Conservation (phyloP, 2,797 vertebrate species). For the Gambelia wislizenii region DNA sequence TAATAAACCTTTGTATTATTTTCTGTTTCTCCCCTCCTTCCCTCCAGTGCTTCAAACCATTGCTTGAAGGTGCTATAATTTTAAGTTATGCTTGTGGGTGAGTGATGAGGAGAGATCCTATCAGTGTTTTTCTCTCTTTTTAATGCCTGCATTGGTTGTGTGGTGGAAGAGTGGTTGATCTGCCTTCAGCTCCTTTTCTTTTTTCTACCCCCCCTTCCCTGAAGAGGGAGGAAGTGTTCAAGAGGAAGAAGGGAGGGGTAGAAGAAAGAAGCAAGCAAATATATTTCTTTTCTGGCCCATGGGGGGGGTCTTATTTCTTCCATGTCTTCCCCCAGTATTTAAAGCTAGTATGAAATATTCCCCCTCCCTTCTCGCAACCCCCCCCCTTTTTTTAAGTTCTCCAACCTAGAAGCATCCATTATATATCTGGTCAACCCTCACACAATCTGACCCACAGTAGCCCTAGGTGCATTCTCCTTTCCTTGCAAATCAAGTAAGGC, state of each 20-base stretch:
- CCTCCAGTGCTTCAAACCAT: not conserved
- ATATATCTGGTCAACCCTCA: conserved; percentile 38
- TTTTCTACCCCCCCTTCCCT: not conserved
- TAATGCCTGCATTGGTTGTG: conserved; percentile 28
- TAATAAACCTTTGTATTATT: conserved; percentile 41
- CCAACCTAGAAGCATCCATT: conserved; percentile 64
- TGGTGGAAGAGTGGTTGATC: conserved; percentile 23
- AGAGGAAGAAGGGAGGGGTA: not conserved
- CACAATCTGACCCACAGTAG: conserved; percentile 21
- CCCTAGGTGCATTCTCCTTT: not conserved
- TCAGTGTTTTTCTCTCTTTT: not conserved
- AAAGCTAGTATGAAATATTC: conserved; percentile 6
- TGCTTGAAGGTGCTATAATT: conserved; percentile 44
- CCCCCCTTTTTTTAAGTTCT: conserved; percentile 13
- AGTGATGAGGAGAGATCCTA: conserved; percentile 5
- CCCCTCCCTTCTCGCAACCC: not conserved
- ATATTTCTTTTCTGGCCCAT: conserved; percentile 18
- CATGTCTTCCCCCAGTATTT: not conserved
- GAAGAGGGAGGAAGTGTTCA: conserved; percentile 25
- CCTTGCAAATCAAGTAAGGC: not conserved
- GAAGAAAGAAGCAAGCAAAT: not conserved
- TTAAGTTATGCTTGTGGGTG: conserved; percentile 56
- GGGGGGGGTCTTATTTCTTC: not conserved
- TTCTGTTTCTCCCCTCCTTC: not conserved
- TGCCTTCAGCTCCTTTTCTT: not conserved